Evolutionary conservation across 2,797 vertebrate genomes (phyloP).

Genomic region (Danio jaintianensis): DNA sequence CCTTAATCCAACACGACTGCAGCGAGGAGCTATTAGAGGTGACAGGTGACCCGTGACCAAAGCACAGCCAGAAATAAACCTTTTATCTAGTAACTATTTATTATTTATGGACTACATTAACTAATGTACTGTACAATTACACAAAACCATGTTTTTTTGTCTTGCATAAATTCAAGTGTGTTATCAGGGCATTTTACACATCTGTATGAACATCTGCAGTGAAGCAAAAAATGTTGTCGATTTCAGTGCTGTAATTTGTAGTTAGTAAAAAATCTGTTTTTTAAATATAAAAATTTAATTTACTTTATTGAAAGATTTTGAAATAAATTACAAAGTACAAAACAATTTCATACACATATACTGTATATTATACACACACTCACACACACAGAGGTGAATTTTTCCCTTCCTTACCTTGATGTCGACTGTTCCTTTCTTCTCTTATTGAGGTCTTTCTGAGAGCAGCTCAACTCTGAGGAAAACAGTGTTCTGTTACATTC

Average conservation of each 20-base stretch:
- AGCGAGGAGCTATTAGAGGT: background rate
- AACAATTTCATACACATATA: too few species aligned
- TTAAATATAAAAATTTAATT: background rate
- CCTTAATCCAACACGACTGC: background rate
- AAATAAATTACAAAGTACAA: too few species aligned
- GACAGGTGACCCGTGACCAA: constrained; percentile 1
- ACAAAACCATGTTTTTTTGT: background rate
- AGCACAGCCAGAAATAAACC: background rate
- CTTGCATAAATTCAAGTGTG: background rate
- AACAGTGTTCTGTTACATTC: constrained; percentile 58
- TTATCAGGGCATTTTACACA: background rate
- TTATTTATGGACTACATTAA: background rate
- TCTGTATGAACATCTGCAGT: too few species aligned
- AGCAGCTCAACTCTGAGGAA: constrained; percentile 2
- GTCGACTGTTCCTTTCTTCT: background rate
- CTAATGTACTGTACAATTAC: background rate
- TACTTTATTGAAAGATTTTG: too few species aligned
- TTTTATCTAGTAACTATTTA: background rate
- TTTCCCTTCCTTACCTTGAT: constrained; percentile 24
- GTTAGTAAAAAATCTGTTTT: too few species aligned
- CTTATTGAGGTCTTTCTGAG: background rate
- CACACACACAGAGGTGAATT: too few species aligned
- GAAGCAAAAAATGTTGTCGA: too few species aligned
- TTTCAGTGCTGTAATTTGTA: background rate
- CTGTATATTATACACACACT: too few species aligned